phyloP scores from a whole-genome alignment of 2,888 invertebrate species.

The Amphipyra berbera region DNA sequence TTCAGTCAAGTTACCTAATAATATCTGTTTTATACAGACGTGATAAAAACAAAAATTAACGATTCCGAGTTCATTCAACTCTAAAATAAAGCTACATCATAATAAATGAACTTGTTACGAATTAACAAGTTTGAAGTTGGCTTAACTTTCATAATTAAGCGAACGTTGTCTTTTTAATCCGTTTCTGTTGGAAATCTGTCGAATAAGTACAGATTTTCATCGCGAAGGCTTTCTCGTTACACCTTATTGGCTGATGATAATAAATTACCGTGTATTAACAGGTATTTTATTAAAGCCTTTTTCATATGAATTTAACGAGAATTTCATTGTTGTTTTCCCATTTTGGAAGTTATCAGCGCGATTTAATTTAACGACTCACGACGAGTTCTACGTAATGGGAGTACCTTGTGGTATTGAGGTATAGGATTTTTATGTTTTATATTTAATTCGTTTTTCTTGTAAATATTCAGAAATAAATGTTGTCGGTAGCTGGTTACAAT shows the following conservation, averaged over 20 bases:
- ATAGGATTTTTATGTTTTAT: constrained; percentile 4
- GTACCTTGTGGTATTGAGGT: constrained; percentile 16
- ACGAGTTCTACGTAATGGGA: constrained; percentile 3
- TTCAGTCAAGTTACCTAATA: no score
- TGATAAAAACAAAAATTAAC: constrained; percentile 6
- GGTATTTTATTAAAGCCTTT: constrained; percentile 19
- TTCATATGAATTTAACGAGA: constrained; percentile 16
- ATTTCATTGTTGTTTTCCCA: constrained; percentile 32
- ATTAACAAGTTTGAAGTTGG: constrained; percentile 68
- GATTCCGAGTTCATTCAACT: constrained; percentile 61
- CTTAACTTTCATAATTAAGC: constrained; percentile 63
- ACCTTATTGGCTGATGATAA: constrained; percentile 16
- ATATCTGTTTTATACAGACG: no score
- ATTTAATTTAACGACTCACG: constrained; percentile 44
- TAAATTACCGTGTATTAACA: constrained; percentile 25
- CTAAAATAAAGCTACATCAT: constrained; percentile 67
- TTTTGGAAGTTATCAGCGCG: constrained; percentile 34
- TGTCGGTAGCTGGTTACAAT: no score
- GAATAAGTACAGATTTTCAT: constrained; percentile 62
- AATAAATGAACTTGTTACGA: constrained; percentile 73
- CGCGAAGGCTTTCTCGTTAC: constrained; percentile 20
- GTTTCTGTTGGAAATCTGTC: constrained; percentile 59
- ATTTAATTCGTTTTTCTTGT: background rate
- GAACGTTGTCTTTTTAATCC: constrained; percentile 63
- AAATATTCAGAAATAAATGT: background rate